Evolutionary conservation across 2,113 vertebrate species (phyloP).

Genomic region (Setophaga kirtlandii): DNA sequence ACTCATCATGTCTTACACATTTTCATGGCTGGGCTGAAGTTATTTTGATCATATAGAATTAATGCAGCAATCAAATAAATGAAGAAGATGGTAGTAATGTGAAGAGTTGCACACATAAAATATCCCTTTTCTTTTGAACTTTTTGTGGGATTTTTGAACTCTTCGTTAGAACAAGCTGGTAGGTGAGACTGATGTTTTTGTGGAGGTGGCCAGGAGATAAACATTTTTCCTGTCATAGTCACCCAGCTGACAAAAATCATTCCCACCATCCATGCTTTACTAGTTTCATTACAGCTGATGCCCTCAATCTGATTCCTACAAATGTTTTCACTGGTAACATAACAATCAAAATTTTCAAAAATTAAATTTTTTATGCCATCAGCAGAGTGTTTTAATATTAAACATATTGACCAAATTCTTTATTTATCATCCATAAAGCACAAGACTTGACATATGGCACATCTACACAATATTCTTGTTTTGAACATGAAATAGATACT

Average conservation of each 20-base stretch:
- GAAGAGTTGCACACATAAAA: background rate
- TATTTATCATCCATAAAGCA: background rate
- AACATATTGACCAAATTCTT: background rate
- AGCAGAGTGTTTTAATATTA: background rate
- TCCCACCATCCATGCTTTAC: background rate
- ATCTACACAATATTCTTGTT: background rate
- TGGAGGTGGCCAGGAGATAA: background rate
- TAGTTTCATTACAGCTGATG: background rate
- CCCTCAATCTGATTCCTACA: background rate
- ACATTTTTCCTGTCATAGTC: background rate
- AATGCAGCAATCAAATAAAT: background rate
- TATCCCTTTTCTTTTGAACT: background rate
- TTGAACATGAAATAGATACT: background rate
- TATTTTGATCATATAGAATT: background rate
- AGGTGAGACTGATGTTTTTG: background rate
- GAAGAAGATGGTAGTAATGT: background rate
- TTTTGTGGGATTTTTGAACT: background rate
- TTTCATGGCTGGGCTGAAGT: background rate
- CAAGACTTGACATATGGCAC: background rate
- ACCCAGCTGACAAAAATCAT: background rate
- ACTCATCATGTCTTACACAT: accelerated
- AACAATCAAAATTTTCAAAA: background rate
- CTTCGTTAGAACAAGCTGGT: background rate
- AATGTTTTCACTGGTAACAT: background rate
- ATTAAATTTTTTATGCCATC: background rate